Conservation (phyloP, 2,797 vertebrate species). For the Parambassis ranga region DNA sequence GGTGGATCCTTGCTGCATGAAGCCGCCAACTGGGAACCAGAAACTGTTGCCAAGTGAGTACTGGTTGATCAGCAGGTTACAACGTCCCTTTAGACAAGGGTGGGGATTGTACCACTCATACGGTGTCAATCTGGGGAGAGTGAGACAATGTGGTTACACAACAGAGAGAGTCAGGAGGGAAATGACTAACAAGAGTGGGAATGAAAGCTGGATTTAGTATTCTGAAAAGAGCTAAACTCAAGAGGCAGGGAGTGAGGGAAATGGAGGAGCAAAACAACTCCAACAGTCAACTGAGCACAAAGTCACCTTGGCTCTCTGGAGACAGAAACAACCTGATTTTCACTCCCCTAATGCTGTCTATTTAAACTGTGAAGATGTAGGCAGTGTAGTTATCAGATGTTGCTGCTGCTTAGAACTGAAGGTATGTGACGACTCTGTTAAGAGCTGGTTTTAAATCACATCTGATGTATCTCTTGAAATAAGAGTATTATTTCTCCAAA, state of each 20-base stretch:
- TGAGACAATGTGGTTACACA: constrained; percentile 6
- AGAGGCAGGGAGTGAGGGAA: constrained; percentile 14
- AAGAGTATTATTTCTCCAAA: background rate
- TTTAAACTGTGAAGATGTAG: constrained; percentile 26
- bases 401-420: constrained; percentile 20
- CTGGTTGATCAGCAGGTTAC: constrained; percentile 95
- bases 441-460: background rate
- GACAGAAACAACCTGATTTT: constrained; percentile 53
- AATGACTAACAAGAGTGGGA: background rate
- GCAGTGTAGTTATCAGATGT: constrained; percentile 42
- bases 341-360: constrained; percentile 34
- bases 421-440: constrained; percentile 6
- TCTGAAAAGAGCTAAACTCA: constrained; percentile 36
- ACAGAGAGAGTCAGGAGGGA: background rate
- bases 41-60: constrained; percentile 98
- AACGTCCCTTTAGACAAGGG: constrained; percentile 92
- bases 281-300: constrained; percentile 55
- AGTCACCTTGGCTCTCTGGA: constrained; percentile 67
- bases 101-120: constrained; percentile 99
- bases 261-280: constrained; percentile 39
- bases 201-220: constrained; percentile 20
- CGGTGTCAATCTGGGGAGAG: constrained; percentile 86
- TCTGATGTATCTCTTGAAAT: background rate
- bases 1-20: constrained; percentile 99
- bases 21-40: constrained; percentile 98